These are phyloP conservation scores for Lepidochrysops patricia DNA, from an alignment of 2,888 invertebrate species.

Conservation along the genomic window DNA sequence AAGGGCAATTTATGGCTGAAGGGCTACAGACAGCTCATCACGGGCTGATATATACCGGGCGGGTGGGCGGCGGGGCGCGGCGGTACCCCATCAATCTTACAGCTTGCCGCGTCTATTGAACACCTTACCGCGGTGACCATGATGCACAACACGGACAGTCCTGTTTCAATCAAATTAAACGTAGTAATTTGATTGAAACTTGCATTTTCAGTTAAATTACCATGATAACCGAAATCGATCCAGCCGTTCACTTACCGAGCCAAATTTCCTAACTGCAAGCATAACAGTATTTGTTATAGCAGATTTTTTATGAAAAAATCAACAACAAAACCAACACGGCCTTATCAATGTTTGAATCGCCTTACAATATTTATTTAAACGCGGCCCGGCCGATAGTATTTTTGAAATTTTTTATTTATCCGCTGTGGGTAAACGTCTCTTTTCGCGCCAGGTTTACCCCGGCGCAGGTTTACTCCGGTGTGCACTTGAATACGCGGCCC, in stretches of 20 bases:
- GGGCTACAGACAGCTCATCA: background rate
- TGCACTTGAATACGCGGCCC: background rate
- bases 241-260: too few species aligned
- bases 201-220: too few species aligned
- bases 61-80: too few species aligned
- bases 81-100: slow-evolving; percentile 1
- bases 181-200: too few species aligned
- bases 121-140: background rate
- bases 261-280: too few species aligned
- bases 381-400: background rate
- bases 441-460: background rate
- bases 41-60: background rate
- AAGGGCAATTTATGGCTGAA: background rate
- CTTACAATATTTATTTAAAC: background rate
- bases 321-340: too few species aligned
- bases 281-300: too few species aligned
- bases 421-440: background rate
- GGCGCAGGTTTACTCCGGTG: background rate
- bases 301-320: too few species aligned
- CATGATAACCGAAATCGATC: too few species aligned
- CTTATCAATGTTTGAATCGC: background rate
- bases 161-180: background rate
- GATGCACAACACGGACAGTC: background rate
- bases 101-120: background rate
- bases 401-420: background rate